These are phyloP conservation scores for Tretioscincus oriximinensis DNA, from an alignment of 2,113 vertebrate species.

Conservation along the genomic window DNA sequence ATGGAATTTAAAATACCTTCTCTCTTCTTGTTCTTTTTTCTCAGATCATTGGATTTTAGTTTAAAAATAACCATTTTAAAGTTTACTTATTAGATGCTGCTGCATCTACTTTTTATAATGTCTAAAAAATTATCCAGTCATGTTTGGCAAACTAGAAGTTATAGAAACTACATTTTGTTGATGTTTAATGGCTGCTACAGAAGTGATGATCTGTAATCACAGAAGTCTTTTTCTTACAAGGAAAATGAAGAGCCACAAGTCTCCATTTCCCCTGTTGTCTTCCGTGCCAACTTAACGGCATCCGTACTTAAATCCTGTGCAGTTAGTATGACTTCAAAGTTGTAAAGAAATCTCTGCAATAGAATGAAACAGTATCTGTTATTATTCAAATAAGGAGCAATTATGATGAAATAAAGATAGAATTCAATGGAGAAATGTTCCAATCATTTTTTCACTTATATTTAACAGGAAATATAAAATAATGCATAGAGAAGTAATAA, in stretches of 20 bases:
- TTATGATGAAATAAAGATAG: slow-evolving; percentile 84
- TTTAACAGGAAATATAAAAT: slow-evolving; percentile 77
- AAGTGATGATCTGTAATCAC: slow-evolving; percentile 28
- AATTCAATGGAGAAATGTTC: slow-evolving; percentile 76
- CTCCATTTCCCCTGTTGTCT: slow-evolving; percentile 71
- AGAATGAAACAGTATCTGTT: slow-evolving; percentile 78
- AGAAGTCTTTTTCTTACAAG: slow-evolving; percentile 52
- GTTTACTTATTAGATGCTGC: slow-evolving; percentile 48
- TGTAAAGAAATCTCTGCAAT: slow-evolving; percentile 72
- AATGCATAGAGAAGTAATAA: slow-evolving; percentile 74
- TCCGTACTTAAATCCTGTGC: slow-evolving; percentile 76
- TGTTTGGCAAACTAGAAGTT: slow-evolving; percentile 34
- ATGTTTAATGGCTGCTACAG: slow-evolving; percentile 33
- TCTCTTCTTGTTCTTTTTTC: background rate
- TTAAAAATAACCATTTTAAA: slow-evolving; percentile 49
- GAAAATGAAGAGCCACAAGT: slow-evolving; percentile 69
- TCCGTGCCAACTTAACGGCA: slow-evolving; percentile 71
- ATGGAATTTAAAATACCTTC: slow-evolving; percentile 57
- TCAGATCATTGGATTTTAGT: slow-evolving; percentile 41
- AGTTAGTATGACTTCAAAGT: slow-evolving; percentile 78
- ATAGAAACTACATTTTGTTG: slow-evolving; percentile 27
- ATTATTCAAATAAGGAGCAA: slow-evolving; percentile 83
- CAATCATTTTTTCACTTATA: slow-evolving; percentile 78
- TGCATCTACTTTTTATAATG: slow-evolving; percentile 41
- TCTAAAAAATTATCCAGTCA: slow-evolving; percentile 29